Percentiles rank a stretch among this genome's conserved stretches.
Conservation (phyloP, 2,797 vertebrate genomes). For the Lophotriccus pileatus region DNA sequence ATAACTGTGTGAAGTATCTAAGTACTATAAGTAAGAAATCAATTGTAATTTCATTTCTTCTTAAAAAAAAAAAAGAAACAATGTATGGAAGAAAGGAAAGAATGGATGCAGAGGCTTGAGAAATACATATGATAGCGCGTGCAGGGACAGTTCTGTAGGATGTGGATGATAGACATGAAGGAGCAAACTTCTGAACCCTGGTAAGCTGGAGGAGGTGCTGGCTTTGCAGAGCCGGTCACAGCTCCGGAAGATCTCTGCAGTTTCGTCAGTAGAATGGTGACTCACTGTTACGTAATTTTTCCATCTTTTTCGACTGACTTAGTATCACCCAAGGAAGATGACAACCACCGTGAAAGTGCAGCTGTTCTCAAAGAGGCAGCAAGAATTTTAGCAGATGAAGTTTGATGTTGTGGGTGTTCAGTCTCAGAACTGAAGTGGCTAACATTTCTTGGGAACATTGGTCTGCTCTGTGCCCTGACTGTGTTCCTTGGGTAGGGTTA, state of each 20-base stretch:
- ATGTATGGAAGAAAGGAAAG: background rate
- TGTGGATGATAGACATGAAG: background rate
- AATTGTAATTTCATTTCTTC: background rate
- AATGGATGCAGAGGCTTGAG: background rate
- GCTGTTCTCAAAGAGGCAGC: background rate
- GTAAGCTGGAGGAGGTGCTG: background rate
- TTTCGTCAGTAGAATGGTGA: background rate
- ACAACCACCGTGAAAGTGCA: background rate
- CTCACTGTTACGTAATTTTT: background rate
- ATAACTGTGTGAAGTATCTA: background rate
- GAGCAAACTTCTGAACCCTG: background rate
- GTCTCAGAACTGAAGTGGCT: background rate
- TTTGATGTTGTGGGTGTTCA: background rate
- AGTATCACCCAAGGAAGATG: background rate
- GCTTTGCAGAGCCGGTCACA: background rate
- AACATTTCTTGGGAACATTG: background rate
- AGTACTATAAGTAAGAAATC: background rate
- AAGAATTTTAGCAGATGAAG: background rate
- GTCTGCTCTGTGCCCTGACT: background rate
- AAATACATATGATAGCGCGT: background rate
- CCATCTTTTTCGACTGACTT: background rate
- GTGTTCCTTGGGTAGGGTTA: background rate
- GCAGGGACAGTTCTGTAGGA: accelerated
- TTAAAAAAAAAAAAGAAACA: background rate
- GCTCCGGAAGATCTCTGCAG: background rate